phyloP scores from a whole-genome alignment of 2,797 vertebrate genomes.

The Eutrigla gurnardus region DNA sequence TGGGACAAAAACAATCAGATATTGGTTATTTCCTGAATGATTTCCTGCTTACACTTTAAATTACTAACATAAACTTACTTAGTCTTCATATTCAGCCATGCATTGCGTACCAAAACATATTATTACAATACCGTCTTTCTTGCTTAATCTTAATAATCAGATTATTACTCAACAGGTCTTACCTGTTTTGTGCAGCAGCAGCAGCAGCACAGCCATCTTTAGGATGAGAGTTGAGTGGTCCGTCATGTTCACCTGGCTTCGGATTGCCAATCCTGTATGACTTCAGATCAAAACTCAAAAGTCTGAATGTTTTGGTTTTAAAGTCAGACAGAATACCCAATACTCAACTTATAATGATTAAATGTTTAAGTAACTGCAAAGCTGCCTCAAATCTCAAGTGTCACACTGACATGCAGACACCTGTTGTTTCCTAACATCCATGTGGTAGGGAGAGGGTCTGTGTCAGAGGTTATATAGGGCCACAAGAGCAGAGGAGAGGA shows the following conservation, averaged over 20 bases:
- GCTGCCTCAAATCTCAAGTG: not conserved
- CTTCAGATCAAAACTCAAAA: constrained; percentile 12
- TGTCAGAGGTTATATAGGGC: constrained; percentile 75
- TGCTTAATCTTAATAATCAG: not conserved
- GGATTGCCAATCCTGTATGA: not conserved
- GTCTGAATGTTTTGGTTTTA: not conserved
- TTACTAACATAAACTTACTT: not conserved
- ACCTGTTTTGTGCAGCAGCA: constrained; percentile 69
- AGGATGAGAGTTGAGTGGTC: constrained; percentile 47
- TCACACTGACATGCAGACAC: constrained; percentile 16
- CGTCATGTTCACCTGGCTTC: constrained; percentile 46
- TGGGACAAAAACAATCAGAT: not conserved
- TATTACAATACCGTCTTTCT: not conserved
- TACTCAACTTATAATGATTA: not conserved
- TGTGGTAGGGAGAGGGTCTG: constrained; percentile 22
- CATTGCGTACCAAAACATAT: not conserved
- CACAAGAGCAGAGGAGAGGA: constrained; percentile 43
- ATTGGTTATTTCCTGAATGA: constrained; percentile 10
- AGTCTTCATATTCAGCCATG: no score
- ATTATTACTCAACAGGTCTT: constrained; percentile 31
- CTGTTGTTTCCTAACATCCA: constrained; percentile 19
- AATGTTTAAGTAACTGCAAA: not conserved
- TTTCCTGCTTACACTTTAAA: constrained; percentile 16
- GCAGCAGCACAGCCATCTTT: constrained; percentile 35
- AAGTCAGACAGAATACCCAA: not conserved